Percentiles rank a stretch among this genome's conserved stretches.
phyloP scores from a whole-genome alignment of 2,113 vertebrate species.

The Poeciliopsis retropinna region DNA sequence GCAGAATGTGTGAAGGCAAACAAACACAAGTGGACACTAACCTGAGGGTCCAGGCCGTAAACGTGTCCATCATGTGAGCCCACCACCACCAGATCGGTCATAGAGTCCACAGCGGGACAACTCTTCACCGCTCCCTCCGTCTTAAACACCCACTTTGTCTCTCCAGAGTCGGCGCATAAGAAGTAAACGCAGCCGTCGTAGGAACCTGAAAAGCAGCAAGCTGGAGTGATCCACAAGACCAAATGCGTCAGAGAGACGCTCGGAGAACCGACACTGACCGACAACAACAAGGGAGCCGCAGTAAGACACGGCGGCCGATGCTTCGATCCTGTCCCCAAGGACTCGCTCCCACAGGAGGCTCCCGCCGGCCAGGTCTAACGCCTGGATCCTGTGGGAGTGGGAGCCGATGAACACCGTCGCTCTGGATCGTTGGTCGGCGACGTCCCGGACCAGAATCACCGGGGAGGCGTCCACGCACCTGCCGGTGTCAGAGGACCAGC shows the following conservation, averaged over 20 bases:
- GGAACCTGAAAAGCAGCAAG: constrained; percentile 80
- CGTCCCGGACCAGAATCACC: constrained; percentile 74
- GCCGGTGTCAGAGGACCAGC: constrained; percentile 90
- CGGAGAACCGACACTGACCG: constrained; percentile 76
- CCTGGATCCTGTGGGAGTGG: constrained; percentile 90
- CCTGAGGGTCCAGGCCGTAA: constrained; percentile 90
- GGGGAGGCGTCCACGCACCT: constrained; percentile 96
- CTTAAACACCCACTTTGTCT: constrained; percentile 86
- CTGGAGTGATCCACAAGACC: background rate
- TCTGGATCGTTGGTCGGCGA: constrained; percentile 1
- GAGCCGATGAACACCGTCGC: constrained; percentile 87
- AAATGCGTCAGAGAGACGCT: background rate
- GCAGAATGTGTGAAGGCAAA: too few species aligned
- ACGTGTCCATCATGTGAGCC: constrained; percentile 92
- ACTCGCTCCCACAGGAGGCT: constrained; percentile 88
- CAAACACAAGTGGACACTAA: constrained; percentile 54
- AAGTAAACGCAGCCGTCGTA: constrained; percentile 90
- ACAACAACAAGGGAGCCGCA: constrained; percentile 89
- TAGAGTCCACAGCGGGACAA: constrained; percentile 83
- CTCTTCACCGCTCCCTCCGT: constrained; percentile 91
- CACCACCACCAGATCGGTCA: constrained; percentile 84
- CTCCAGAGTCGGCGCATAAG: constrained; percentile 81
- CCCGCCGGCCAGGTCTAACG: constrained; percentile 85
- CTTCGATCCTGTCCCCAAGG: constrained; percentile 90
- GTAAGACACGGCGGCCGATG: constrained; percentile 87